Percentiles rank a stretch among this genome's conserved stretches.
These are phyloP conservation scores for Neopelma chrysocephalum DNA, from an alignment of 2,797 vertebrate species.

Conservation along the genomic window DNA sequence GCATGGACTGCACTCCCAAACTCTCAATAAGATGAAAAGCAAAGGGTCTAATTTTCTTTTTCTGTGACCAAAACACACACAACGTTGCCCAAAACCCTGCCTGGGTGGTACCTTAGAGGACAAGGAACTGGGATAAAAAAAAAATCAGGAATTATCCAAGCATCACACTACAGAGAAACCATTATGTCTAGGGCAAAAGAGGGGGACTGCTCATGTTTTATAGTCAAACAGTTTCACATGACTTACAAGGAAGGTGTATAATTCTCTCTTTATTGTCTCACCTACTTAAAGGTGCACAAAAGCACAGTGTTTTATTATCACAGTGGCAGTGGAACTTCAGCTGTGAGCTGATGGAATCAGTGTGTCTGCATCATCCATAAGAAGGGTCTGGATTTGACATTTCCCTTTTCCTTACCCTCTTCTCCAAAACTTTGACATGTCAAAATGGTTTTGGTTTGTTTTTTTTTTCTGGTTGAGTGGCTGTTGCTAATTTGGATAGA, in stretches of 20 bases:
- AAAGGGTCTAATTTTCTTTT: not conserved
- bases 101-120: not conserved
- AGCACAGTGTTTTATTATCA: not conserved
- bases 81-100: not conserved
- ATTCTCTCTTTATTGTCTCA: slow-evolving; percentile 27
- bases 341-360: not conserved
- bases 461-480: not conserved
- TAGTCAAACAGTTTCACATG: not conserved
- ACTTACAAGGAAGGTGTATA: not conserved
- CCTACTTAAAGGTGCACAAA: slow-evolving; percentile 23
- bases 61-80: not conserved
- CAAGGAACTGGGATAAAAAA: not conserved
- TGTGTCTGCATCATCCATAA: not conserved
- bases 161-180: not conserved
- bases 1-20: not conserved
- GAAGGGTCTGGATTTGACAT: not conserved
- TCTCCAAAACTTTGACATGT: not conserved
- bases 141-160: not conserved
- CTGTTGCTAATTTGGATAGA: slow-evolving; percentile 27
- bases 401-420: not conserved
- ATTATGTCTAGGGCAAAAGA: not conserved
- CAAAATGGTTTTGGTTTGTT: not conserved
- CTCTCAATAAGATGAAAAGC: not conserved
- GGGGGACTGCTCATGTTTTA: not conserved
- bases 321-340: not conserved